Percentiles rank a stretch among this genome's conserved stretches.
Evolutionary conservation across 2,797 vertebrate species (phyloP).

Genomic region (Xenentodon cancila): DNA sequence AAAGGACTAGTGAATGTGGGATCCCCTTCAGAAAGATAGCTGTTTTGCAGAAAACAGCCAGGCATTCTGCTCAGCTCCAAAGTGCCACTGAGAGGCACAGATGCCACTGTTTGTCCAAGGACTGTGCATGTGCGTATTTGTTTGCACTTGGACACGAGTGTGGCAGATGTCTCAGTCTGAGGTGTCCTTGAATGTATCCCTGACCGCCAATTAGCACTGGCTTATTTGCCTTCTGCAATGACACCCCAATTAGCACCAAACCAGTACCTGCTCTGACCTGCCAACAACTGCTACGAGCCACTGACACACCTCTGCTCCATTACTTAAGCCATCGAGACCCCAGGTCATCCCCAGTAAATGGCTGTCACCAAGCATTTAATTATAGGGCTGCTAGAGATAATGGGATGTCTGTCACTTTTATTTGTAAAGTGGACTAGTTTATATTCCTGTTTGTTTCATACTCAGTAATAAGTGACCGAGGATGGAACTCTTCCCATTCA

Average conservation of each 20-base stretch:
- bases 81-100: conserved; percentile 60
- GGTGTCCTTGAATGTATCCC: conserved; percentile 77
- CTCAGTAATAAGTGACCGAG: accelerated
- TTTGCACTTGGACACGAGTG: conserved; percentile 44
- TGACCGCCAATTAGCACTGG: conserved; percentile 68
- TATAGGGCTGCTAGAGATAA: conserved; percentile 48
- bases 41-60: conserved; percentile 15
- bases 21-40: conserved; percentile 17
- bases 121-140: conserved; percentile 27
- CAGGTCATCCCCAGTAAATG: conserved; percentile 52
- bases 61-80: conserved; percentile 29
- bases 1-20: conserved; percentile 2
- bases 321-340: conserved; percentile 51
- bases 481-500: neutral
- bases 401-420: conserved; percentile 27
- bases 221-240: conserved; percentile 61
- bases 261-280: conserved; percentile 54
- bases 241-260: conserved; percentile 71
- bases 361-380: conserved; percentile 61
- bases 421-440: conserved; percentile 22
- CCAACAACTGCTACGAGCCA: conserved; percentile 32
- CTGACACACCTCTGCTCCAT: conserved; percentile 55
- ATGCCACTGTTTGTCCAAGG: conserved; percentile 66
- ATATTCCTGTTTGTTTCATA: neutral
- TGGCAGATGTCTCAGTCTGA: conserved; percentile 70